Base-by-base conservation (phyloP, 2,797 vertebrate species). In the Takifugu rubripes region DNA sequence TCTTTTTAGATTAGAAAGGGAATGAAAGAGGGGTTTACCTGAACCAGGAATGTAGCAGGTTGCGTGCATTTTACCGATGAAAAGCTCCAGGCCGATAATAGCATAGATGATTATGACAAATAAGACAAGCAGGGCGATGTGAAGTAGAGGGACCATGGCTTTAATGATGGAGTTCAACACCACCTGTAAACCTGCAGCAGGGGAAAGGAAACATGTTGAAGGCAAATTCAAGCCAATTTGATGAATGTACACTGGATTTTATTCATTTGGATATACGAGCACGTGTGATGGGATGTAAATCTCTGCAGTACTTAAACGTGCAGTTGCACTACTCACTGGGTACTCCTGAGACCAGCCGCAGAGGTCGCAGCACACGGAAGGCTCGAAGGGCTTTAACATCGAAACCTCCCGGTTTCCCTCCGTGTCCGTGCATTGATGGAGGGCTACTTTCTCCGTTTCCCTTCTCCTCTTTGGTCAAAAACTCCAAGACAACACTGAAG, bases 31-130 rank as follows among this genome's bases (percentile, higher is more conserved):
- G 31, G 33, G 90, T 76, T 83, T 84, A 98, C 97, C 94, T 91
- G 94, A 65, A 78, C 95, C 93, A 67, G 88, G 73, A 77, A 94
- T 80, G 80, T 87, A 98, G 92, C 97, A 99, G 70, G 95, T 95
- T 78, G 95, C 96, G 82, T 99, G 96, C 97, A 99, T 98, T 94
- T 99, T 99, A 79, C 97, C 97, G 72, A 98, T 96, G 92, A 99
- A 99, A 91, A 99, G 96, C 92, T 99, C 97, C 92, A 99, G 92
- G 92, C 97, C 97, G 77, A 99, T 98, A 90, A 99, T 98, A 91
- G 97, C 96, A 90, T 99, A 99, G 92, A 99, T 99, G 91, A 99
- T 98, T 88, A 99, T 99, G 87, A 99, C 97, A 85, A 99, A 99
- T 83, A 99, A 91, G 88, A 99, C 97, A 87, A 99, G 92, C 83